Percentiles rank a stretch among this genome's conserved stretches.
Conservation (phyloP, 2,113 vertebrate species). For the Onychostoma macrolepis region DNA sequence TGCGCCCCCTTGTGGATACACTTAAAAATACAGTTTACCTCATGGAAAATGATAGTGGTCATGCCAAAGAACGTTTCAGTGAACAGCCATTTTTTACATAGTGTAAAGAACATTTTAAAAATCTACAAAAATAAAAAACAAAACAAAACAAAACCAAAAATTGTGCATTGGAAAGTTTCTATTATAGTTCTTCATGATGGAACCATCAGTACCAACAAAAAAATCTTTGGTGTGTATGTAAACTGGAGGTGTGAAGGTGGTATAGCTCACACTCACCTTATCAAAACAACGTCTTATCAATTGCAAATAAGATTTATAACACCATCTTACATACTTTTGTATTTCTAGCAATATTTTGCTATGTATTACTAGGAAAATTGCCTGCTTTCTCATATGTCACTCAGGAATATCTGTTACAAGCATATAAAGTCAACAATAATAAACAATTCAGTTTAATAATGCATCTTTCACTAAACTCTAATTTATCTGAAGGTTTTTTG, state of each 20-base stretch:
- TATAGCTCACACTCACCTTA: neutral
- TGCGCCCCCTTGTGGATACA: constrained; percentile 56
- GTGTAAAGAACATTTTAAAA: neutral
- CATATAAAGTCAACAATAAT: neutral
- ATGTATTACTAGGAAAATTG: neutral
- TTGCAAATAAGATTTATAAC: neutral
- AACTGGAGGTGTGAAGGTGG: neutral
- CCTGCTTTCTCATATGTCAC: neutral
- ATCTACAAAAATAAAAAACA: neutral
- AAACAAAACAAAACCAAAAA: no score
- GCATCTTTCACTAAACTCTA: constrained; percentile 26
- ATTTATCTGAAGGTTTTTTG: neutral
- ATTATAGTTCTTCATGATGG: neutral
- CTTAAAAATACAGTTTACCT: neutral
- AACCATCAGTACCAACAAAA: neutral
- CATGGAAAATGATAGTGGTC: neutral
- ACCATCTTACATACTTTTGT: neutral
- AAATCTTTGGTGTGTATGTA: no score
- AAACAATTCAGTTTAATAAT: constrained; percentile 18
- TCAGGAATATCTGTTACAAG: neutral
- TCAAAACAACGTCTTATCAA: neutral
- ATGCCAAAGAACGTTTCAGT: neutral
- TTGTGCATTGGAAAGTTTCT: neutral
- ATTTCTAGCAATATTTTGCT: neutral
- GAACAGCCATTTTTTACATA: neutral